Evolutionary conservation across 2,113 vertebrate genomes (phyloP).

Genomic region (Phocoena phocoena): DNA sequence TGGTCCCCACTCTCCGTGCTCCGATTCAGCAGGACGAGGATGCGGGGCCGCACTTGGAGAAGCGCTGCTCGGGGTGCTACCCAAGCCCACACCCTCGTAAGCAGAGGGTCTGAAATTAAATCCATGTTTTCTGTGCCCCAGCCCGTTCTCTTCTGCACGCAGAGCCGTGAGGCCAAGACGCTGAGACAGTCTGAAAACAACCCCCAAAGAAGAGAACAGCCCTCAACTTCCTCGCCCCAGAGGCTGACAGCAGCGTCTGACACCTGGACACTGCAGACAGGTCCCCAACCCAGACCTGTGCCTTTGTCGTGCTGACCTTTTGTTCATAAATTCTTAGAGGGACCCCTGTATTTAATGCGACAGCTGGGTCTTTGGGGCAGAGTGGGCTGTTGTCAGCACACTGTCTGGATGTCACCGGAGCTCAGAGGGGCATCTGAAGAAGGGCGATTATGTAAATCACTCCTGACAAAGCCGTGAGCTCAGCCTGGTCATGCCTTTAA

Average conservation of each 20-base stretch:
- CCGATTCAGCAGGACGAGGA: too few species aligned
- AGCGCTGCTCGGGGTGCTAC: accelerated
- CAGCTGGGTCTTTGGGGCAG: neutral
- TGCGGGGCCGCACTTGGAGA: neutral
- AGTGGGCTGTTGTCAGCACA: accelerated
- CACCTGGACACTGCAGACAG: neutral
- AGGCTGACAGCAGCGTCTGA: neutral
- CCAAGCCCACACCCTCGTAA: neutral
- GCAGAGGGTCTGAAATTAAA: neutral
- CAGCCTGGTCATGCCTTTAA: neutral
- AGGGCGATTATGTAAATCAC: neutral
- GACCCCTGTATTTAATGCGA: neutral
- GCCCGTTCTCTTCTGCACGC: neutral
- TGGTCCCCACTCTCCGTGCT: neutral
- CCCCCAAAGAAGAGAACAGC: neutral
- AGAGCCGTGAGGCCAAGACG: neutral
- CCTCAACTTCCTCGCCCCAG: accelerated
- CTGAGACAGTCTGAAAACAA: neutral
- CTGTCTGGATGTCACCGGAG: neutral
- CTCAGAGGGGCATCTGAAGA: neutral
- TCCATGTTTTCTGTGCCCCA: neutral
- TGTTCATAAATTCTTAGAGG: neutral
- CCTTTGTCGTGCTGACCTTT: neutral
- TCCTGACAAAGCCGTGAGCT: neutral
- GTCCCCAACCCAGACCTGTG: neutral